Evolutionary conservation across 2,797 vertebrate genomes (phyloP), one percentile per base, ranked within the genome.

Genomic region (Gymnothorax javanicus): DNA sequence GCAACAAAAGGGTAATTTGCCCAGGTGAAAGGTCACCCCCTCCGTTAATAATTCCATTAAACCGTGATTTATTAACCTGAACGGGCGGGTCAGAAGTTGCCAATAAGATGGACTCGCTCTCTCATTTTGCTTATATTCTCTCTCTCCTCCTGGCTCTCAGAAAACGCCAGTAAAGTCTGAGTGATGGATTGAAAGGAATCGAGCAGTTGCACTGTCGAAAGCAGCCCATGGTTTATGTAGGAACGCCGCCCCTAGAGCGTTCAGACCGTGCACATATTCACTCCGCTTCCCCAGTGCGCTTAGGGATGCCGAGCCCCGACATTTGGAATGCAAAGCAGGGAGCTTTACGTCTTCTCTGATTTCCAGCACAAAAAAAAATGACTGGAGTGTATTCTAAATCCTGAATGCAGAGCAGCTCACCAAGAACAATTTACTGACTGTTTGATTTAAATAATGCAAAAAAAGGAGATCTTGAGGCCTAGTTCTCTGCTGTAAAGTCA

Each of bases 1-100:
- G 50, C 56, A 85, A 91, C 86, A 88, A 87, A 43, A 79, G 62
- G 77, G 82, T 90, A 81, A 88, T 90, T 88, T 89, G 85, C 91
- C 87, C 89, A 84, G 57, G 85, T 85, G 87, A 88, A 83, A 87
- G 73, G 13, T 86, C 56, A 43, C 77, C 9, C 60, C 84, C 84
- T 84, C 85, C 12, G 83, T 89, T 88, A 91, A 90, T 83, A 84
- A 87, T 88, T 67, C 56, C 59, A 73, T 52, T 9, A 3, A 1
- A 0, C 77, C 23, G 75, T 85, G 83, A 88, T 90, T 90, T 89
- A 91, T 89, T 85, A 84, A 6, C 62, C 67, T 83, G 56, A 56
- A 56, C 75, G 58, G 82, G 4, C 0, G 71, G 89, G 90, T 90
- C 86, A 91, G 85, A 71, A 89, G 88, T 91, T 82, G 86, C 20